These are phyloP conservation scores for Tauraco hartlaubi DNA, from an alignment of 2,797 vertebrate genomes.

Conservation along the genomic window DNA sequence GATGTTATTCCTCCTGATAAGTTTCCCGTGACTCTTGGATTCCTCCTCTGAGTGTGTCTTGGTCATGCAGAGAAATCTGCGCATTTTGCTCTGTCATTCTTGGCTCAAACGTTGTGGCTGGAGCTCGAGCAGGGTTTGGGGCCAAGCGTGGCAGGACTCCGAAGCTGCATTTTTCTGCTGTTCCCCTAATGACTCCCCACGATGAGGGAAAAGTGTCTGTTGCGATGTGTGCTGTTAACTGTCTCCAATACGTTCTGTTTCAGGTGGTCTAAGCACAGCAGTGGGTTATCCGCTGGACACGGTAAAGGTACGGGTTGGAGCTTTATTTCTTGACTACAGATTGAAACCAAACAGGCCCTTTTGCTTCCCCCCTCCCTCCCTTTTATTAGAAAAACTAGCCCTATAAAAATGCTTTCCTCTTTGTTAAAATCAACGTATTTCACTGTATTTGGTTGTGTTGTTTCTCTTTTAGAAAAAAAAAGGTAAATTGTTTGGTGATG, in stretches of 20 bases:
- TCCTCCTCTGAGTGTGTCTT: background rate
- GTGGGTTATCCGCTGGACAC: constrained; percentile 91
- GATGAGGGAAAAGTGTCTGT: accelerated
- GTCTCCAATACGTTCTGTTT: constrained; percentile 2
- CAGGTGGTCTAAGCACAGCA: constrained; percentile 87
- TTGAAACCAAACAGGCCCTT: background rate
- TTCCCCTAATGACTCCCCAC: background rate
- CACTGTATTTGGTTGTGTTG: background rate
- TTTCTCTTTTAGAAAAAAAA: background rate
- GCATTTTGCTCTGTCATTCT: background rate
- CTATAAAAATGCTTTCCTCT: background rate
- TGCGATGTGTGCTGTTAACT: background rate
- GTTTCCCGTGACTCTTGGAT: accelerated
- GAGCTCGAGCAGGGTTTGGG: background rate
- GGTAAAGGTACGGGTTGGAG: constrained; percentile 82
- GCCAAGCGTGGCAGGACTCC: background rate
- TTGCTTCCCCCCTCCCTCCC: background rate
- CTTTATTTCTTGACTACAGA: background rate
- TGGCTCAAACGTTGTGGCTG: background rate
- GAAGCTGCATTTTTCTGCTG: background rate
- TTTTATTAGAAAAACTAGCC: background rate
- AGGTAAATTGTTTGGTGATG: background rate
- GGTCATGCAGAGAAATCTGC: background rate
- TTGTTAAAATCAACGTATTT: background rate
- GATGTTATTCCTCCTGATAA: background rate